Base-by-base conservation (phyloP, 2,888 invertebrate genomes). In the Nysson spinosus region DNA sequence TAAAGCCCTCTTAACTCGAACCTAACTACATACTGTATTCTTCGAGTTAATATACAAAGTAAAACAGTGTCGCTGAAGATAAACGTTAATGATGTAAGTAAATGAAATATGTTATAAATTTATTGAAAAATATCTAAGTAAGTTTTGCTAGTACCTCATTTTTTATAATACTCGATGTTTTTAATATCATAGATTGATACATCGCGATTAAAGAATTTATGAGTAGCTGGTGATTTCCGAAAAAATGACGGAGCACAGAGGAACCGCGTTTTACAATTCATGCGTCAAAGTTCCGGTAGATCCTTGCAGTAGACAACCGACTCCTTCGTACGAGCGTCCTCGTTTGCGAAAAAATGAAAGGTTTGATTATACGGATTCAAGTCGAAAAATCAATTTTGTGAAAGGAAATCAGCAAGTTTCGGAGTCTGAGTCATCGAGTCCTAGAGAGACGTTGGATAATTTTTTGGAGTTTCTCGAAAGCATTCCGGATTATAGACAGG, bases 401-500 rank as follows among this genome's bases (percentile, higher is more conserved):
- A 43, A 44, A 6, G 26, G 35, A 0, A 69, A 69, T 28, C 52
- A 64, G 3, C 32, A 35, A 5, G 12, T 40, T 16, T 57, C 34
- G 0, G 62, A 67, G 1, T 65, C 63, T 0, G 75, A 64, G n/a
- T 56, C 34, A 6, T 58, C 66, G 4, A 75, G 69, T 47, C 64
- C 77, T 1, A 69, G 60, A 5, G 90, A 91, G 44, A 89, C 90
- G 30, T 87, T 91, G 40, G 88, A 88, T 58, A 91, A 91, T 44
- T 89, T 94, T 68, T 89, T 93, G 58, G 91, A 94, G 60, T 94
- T 95, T 85, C 92, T 93, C 74, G 91, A 91, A 47, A 94, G 93
- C 78, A 95, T 95, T 81, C 95, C 95, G 54, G 94, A 95, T 82
- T 95, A 95, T 72, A 91, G 90, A 58, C 94, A 95, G 43, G 90